Evolutionary conservation across 2,113 vertebrate genomes (phyloP).

Genomic region (Antechinus flavipes): DNA sequence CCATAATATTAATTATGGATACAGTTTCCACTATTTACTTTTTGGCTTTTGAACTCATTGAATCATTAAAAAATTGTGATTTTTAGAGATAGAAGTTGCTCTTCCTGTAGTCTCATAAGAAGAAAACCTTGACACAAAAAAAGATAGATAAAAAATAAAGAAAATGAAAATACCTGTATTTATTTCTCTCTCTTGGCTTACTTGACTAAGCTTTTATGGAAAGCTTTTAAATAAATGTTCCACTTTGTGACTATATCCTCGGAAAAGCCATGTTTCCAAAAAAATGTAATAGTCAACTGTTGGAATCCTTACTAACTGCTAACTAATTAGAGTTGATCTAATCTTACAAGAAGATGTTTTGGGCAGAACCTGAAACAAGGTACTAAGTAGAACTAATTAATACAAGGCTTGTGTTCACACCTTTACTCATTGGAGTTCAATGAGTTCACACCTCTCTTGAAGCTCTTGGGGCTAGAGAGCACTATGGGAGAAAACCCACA

Average conservation of each 20-base stretch:
- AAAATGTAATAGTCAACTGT: not conserved
- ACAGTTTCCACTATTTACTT: conserved; percentile 25
- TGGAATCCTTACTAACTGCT: too few relatives aligned
- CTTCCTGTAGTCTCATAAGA: conserved; percentile 56
- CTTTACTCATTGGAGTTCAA: too few relatives aligned
- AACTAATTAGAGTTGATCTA: too few relatives aligned
- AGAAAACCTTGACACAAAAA: conserved; percentile 52
- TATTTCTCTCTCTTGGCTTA: conserved; percentile 70
- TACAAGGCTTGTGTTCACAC: too few relatives aligned
- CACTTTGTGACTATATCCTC: not conserved
- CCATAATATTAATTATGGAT: not conserved
- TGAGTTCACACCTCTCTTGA: too few relatives aligned
- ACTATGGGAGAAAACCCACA: too few relatives aligned
- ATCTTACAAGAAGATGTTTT: too few relatives aligned
- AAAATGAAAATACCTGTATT: conserved; percentile 8
- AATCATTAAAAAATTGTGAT: conserved; percentile 46
- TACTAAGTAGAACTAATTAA: too few relatives aligned
- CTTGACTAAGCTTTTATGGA: conserved; percentile 70
- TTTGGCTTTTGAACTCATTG: conserved; percentile 52
- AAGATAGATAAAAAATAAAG: not conserved
- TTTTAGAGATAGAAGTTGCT: not conserved
- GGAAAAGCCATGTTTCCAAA: not conserved
- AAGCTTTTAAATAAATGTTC: conserved; percentile 70
- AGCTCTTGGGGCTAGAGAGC: too few relatives aligned
- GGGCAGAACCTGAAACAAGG: too few relatives aligned